Conservation (phyloP, 2,888 invertebrate genomes). For the Heliconius aoede region DNA sequence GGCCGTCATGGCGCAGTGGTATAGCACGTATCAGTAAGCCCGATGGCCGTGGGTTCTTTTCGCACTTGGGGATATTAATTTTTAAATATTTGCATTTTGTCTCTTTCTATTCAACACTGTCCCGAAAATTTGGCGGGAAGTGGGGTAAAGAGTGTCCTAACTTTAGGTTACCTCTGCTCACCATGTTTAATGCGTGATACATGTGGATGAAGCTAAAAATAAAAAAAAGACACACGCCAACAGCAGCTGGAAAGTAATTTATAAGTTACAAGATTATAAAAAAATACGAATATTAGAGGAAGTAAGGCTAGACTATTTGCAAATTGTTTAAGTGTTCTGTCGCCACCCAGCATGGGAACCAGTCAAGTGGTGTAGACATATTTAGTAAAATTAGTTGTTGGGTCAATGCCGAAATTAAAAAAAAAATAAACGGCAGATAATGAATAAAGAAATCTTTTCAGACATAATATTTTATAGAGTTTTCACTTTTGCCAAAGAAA, state of each 20-base stretch:
- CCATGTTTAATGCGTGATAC: neutral
- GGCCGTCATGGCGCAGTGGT: neutral
- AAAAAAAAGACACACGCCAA: slow-evolving; percentile 65
- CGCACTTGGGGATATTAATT: neutral
- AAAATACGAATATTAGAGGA: slow-evolving; percentile 58
- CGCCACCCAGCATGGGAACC: slow-evolving; percentile 82
- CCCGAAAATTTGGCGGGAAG: neutral
- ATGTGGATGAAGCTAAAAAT: neutral
- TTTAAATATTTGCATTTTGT: too few relatives aligned
- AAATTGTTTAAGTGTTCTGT: slow-evolving; percentile 80
- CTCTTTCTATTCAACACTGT: neutral
- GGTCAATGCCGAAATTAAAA: neutral
- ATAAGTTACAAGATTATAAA: slow-evolving; percentile 52
- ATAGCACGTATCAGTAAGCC: neutral
- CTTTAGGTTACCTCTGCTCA: neutral
- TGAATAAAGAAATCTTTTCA: neutral
- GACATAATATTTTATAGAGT: neutral
- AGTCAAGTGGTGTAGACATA: slow-evolving; percentile 69
- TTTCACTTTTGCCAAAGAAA: too few relatives aligned
- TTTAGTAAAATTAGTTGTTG: slow-evolving; percentile 47
- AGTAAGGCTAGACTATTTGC: slow-evolving; percentile 77
- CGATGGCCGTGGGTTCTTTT: neutral
- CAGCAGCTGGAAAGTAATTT: slow-evolving; percentile 62
- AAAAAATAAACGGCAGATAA: slow-evolving; percentile 1
- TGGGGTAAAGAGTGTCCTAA: neutral